These are phyloP conservation scores for Pseudoips prasinana DNA, from an alignment of 2,888 invertebrate species.

Conservation along the genomic window DNA sequence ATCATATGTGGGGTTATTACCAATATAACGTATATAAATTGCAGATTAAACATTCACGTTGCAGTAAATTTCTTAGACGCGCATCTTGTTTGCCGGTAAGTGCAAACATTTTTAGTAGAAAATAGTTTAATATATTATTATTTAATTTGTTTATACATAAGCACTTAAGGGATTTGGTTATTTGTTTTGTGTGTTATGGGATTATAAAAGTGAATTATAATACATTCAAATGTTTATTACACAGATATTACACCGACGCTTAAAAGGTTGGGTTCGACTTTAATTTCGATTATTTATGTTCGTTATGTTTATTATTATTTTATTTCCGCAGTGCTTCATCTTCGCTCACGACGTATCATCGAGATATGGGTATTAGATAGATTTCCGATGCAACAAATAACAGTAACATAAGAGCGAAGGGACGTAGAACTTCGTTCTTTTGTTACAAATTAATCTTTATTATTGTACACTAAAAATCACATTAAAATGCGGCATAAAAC, in stretches of 20 bases:
- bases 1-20: not conserved
- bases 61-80: conserved; percentile 71
- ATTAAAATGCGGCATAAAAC: too few relatives aligned
- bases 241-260: conserved; percentile 6
- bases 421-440: too few relatives aligned
- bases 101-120: conserved; percentile 47
- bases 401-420: too few relatives aligned
- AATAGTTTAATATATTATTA: conserved; percentile 13
- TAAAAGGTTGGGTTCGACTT: conserved; percentile 8
- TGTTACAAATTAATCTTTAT: too few relatives aligned
- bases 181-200: conserved; percentile 7
- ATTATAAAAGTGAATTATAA: not conserved
- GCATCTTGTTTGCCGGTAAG: conserved; percentile 71
- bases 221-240: not conserved
- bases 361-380: too few relatives aligned
- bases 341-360: too few relatives aligned
- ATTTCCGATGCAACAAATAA: too few relatives aligned
- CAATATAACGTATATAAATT: conserved; percentile 44
- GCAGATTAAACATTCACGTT: conserved; percentile 72
- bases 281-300: not conserved
- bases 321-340: too few relatives aligned
- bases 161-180: conserved; percentile 25
- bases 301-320: not conserved
- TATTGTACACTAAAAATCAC: too few relatives aligned
- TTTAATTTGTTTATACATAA: conserved; percentile 23